Conservation (phyloP, 2,888 invertebrate species). For the Melanotus villosus region DNA sequence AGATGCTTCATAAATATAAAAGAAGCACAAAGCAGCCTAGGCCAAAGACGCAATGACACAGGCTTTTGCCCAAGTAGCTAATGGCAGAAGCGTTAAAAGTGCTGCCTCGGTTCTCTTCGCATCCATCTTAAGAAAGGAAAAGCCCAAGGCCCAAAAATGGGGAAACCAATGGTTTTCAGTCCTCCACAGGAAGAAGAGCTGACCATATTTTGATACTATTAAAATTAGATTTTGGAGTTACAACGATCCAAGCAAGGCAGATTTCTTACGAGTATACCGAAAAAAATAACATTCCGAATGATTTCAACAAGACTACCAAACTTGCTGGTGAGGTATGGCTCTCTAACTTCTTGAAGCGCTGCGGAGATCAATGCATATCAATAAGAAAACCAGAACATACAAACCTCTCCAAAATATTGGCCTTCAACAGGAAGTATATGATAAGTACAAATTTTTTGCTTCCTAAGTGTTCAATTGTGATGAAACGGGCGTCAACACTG, state of each 20-base stretch:
- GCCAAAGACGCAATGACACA: too few species aligned
- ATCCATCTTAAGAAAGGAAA: too few species aligned
- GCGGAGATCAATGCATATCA: background rate
- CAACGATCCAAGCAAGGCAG: background rate
- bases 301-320: background rate
- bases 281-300: background rate
- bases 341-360: background rate
- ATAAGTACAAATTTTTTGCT: background rate
- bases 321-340: background rate
- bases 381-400: background rate
- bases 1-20: too few species aligned
- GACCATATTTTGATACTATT: background rate
- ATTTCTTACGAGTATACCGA: background rate
- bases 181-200: background rate
- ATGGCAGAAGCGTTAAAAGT: too few species aligned
- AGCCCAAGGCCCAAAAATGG: too few species aligned
- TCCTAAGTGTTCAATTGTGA: background rate
- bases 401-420: background rate
- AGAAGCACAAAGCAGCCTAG: too few species aligned
- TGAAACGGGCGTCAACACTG: background rate
- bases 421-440: background rate
- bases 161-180: background rate
- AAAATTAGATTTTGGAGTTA: too few species aligned
- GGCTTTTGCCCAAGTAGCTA: too few species aligned
- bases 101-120: too few species aligned